Evolutionary conservation across 2,888 invertebrate species (phyloP).

Genomic region (Ceramica pisi): DNA sequence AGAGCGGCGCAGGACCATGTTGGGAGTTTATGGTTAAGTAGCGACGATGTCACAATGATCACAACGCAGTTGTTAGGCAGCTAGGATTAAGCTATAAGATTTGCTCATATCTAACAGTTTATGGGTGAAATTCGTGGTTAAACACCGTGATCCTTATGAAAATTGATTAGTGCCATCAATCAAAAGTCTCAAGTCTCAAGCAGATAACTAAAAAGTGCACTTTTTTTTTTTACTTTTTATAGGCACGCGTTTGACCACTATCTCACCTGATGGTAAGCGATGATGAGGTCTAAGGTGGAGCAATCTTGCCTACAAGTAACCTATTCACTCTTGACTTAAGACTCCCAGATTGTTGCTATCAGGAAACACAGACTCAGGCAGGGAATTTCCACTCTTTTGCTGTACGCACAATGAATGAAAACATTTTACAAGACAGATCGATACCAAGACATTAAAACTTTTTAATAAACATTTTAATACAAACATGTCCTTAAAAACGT

Average conservation of each 20-base stretch:
- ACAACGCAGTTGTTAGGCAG: neutral
- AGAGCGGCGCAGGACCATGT: neutral
- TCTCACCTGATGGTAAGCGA: too few relatives aligned
- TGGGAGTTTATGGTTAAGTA: neutral
- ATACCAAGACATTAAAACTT: neutral
- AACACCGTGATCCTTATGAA: neutral
- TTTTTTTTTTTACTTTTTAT: too few relatives aligned
- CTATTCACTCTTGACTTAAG: too few relatives aligned
- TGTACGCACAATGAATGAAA: too few relatives aligned
- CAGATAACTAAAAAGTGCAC: neutral
- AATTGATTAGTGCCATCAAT: neutral
- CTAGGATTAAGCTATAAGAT: neutral
- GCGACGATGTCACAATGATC: neutral
- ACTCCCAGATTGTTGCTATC: too few relatives aligned
- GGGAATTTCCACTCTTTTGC: too few relatives aligned
- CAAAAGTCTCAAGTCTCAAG: neutral
- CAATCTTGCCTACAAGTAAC: too few relatives aligned
- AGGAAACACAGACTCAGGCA: too few relatives aligned
- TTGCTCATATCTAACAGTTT: too few relatives aligned
- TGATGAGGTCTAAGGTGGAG: too few relatives aligned
- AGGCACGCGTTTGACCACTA: too few relatives aligned
- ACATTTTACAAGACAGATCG: neutral
- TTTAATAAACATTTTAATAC: neutral
- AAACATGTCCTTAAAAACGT: neutral
- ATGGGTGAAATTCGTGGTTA: too few relatives aligned